Conservation (phyloP, 2,888 invertebrate species). For the Aleiodes testaceus region DNA sequence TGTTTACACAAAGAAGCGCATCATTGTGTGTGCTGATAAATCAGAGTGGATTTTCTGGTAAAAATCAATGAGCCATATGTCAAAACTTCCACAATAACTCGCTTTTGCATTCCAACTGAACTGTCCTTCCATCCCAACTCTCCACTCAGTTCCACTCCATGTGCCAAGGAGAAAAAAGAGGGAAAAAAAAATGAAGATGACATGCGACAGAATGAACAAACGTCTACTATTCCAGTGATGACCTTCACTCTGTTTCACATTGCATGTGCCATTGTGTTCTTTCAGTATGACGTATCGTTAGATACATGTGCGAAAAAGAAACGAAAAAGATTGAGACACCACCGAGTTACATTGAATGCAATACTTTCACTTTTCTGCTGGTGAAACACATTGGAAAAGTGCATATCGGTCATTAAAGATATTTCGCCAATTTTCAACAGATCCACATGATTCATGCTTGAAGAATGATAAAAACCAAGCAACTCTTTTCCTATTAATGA, state of each 20-base stretch:
- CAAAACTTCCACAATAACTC: conserved; percentile 55
- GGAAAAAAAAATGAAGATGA: conserved; percentile 25
- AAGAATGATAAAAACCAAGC: too few relatives aligned
- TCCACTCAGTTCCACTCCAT: conserved; percentile 51
- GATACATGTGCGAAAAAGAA: conserved; percentile 12
- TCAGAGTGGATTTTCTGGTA: too few relatives aligned
- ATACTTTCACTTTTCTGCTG: conserved; percentile 29
- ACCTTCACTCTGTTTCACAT: conserved; percentile 62
- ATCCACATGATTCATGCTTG: too few relatives aligned
- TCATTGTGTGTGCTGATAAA: too few relatives aligned
- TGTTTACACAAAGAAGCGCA: too few relatives aligned
- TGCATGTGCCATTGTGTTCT: conserved; percentile 57
- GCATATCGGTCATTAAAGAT: conserved; percentile 11
- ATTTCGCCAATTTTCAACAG: too few relatives aligned
- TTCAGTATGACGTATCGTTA: conserved; percentile 40
- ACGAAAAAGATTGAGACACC: conserved; percentile 25
- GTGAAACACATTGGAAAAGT: conserved; percentile 7
- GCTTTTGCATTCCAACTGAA: conserved; percentile 63
- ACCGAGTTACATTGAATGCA: conserved; percentile 11
- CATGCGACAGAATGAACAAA: not conserved
- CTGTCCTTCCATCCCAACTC: conserved; percentile 48
- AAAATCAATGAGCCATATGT: conserved; percentile 15
- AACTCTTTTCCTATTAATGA: not conserved
- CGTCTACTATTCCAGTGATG: conserved; percentile 49
- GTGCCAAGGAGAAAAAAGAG: conserved; percentile 28